Conservation (phyloP, 1,140 invertebrate genomes). For the Ceratitis capitata region DNA sequence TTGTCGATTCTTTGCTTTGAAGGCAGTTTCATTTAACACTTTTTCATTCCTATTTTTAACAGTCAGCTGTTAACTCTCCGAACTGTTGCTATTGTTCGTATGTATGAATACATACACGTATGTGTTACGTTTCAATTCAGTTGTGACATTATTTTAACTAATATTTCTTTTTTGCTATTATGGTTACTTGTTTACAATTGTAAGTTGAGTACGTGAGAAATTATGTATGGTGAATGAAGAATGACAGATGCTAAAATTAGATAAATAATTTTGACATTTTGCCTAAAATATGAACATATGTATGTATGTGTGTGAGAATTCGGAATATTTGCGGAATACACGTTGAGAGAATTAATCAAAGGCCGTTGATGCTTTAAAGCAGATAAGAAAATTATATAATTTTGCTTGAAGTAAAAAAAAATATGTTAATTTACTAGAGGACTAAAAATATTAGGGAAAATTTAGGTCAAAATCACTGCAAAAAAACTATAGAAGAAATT, state of each 20-base stretch:
- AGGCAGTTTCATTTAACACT: neutral
- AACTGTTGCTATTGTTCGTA: neutral
- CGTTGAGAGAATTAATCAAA: neutral
- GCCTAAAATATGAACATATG: slow-evolving; percentile 3
- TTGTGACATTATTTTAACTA: neutral
- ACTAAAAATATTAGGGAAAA: too few relatives aligned
- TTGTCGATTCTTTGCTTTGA: slow-evolving; percentile 13
- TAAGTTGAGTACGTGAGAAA: neutral
- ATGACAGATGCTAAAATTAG: neutral
- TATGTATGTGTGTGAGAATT: too few relatives aligned
- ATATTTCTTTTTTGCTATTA: neutral
- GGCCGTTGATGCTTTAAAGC: neutral
- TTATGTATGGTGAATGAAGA: neutral
- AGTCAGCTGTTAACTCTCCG: neutral
- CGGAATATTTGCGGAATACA: neutral
- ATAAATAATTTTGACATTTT: neutral
- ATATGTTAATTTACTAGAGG: too few relatives aligned
- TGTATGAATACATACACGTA: too few relatives aligned
- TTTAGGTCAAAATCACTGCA: too few relatives aligned
- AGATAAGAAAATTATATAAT: too few relatives aligned
- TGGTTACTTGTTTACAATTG: neutral
- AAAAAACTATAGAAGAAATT: too few relatives aligned
- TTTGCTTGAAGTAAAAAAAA: too few relatives aligned
- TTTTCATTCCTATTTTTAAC: neutral
- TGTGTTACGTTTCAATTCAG: neutral